phyloP scores from a whole-genome alignment of 2,797 vertebrate genomes.

The Nothura maculosa region DNA sequence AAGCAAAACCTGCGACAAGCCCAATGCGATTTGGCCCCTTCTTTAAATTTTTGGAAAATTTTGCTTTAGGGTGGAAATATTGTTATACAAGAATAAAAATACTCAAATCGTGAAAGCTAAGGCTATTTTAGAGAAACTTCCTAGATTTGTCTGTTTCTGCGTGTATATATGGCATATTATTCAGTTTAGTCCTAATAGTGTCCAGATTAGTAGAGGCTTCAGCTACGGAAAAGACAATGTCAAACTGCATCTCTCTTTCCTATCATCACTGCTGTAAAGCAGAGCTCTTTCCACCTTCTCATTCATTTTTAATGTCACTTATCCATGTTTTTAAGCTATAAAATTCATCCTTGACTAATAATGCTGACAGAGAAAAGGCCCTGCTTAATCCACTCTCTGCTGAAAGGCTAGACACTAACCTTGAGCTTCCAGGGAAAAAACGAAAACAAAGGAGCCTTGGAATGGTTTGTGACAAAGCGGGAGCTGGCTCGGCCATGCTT shows the following conservation, averaged over 20 bases:
- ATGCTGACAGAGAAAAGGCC: conserved; percentile 18
- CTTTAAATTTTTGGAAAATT: not conserved
- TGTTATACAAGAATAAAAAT: not conserved
- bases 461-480: conserved; percentile 60
- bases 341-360: conserved; percentile 59
- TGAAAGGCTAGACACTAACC: conserved; percentile 22
- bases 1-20: not conserved
- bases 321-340: conserved; percentile 12
- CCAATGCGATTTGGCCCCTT: not conserved
- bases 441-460: not conserved
- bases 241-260: not conserved
- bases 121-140: not conserved
- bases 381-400: conserved; percentile 9
- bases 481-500: conserved; percentile 54
- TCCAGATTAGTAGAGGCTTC: not conserved
- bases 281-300: not conserved
- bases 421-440: conserved; percentile 43
- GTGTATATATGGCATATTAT: not conserved
- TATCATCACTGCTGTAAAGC: not conserved
- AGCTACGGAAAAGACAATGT: not conserved
- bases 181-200: not conserved
- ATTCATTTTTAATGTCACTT: conserved; percentile 39
- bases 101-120: too few relatives aligned
- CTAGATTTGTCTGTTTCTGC: not conserved
- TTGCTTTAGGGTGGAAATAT: not conserved